Percentiles rank a stretch among this genome's conserved stretches.
Evolutionary conservation across 1,140 invertebrate species (phyloP).

Genomic region (Drosophila arawakana): DNA sequence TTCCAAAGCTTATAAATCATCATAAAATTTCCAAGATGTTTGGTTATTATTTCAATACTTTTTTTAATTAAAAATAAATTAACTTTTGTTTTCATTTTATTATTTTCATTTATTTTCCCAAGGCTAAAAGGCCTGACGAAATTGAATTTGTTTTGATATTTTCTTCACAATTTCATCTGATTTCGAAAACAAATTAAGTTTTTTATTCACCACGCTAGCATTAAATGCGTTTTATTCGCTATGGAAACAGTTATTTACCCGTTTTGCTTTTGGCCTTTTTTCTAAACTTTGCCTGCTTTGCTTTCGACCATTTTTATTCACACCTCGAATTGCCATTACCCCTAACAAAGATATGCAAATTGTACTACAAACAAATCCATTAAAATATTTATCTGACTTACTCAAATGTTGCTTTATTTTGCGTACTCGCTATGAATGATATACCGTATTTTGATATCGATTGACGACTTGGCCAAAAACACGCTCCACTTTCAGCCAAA

Average conservation of each 20-base stretch:
- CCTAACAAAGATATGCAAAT: constrained; percentile 26
- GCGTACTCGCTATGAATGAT: constrained; percentile 25
- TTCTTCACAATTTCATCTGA: background rate
- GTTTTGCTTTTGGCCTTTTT: constrained; percentile 7
- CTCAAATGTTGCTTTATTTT: constrained; percentile 8
- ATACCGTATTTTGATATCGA: constrained; percentile 25
- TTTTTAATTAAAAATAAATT: too few species aligned
- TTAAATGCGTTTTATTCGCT: background rate
- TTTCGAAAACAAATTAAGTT: constrained; percentile 8
- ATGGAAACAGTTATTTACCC: constrained; percentile 7
- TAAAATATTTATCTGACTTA: constrained; percentile 25
- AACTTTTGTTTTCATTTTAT: too few species aligned
- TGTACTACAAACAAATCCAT: constrained; percentile 26
- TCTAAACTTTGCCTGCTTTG: constrained; percentile 3
- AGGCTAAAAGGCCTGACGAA: too few species aligned
- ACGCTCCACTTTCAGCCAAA: constrained; percentile 32
- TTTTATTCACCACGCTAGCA: background rate
- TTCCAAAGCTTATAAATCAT: constrained; percentile 15
- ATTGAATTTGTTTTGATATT: background rate
- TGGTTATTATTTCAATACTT: too few species aligned
- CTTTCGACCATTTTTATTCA: constrained; percentile 36
- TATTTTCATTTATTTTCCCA: too few species aligned
- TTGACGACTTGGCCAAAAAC: constrained; percentile 33
- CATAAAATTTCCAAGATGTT: constrained; percentile 4
- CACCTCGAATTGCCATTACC: constrained; percentile 34